A percentile compares a stretch with the other conserved stretches of the same genome.
Conservation (phyloP, 2,797 vertebrate species). For the Adrianichthys oophorus region DNA sequence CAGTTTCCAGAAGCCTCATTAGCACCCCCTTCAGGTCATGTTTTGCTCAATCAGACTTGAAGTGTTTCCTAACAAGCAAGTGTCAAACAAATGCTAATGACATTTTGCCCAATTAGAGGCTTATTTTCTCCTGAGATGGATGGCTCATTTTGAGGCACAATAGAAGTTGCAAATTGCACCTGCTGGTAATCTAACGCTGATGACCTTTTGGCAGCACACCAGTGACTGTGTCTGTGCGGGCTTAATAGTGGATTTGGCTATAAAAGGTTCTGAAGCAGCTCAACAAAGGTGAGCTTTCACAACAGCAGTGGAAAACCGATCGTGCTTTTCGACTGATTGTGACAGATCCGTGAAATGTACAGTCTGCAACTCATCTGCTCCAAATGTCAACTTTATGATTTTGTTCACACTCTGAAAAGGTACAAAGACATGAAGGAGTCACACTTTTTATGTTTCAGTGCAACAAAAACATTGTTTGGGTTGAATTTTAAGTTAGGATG, state of each 20-base stretch:
- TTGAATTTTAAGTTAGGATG: no score
- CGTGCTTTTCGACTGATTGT: no score
- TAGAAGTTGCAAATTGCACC: constrained; percentile 33
- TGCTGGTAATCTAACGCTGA: constrained; percentile 12
- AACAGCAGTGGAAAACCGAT: background rate
- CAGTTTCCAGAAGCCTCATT: constrained; percentile 2
- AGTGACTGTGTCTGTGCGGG: background rate
- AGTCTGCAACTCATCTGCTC: background rate
- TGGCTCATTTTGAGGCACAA: constrained; percentile 10
- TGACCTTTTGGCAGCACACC: constrained; percentile 29
- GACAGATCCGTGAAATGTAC: background rate
- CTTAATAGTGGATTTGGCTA: constrained; percentile 9
- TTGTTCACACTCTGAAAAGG: background rate
- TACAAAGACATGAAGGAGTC: no score
- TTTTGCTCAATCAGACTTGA: constrained; percentile 17
- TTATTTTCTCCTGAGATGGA: constrained; percentile 8
- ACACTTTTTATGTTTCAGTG: no score
- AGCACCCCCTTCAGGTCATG: background rate
- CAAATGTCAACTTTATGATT: background rate
- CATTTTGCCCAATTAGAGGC: constrained; percentile 26
- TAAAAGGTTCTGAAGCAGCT: constrained; percentile 7
- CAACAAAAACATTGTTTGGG: no score
- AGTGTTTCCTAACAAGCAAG: constrained; percentile 5
- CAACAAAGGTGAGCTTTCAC: background rate
- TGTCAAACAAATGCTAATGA: constrained; percentile 18